Base-by-base conservation (phyloP, 1,140 invertebrate species). In the Bombus affinis region DNA sequence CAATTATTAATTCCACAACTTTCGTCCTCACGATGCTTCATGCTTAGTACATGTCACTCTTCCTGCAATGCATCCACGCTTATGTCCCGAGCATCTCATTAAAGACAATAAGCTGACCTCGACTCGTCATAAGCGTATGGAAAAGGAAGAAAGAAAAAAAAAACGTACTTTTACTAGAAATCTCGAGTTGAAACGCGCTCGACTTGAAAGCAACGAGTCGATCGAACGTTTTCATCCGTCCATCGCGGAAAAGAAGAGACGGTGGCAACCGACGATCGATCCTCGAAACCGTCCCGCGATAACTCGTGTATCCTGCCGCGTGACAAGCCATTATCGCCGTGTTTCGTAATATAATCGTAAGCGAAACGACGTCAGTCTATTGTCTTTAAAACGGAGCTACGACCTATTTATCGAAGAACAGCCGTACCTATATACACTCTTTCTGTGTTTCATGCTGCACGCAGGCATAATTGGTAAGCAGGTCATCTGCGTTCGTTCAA, bases 381-480 rank as follows among this genome's bases (percentile, higher is more conserved):
- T 90, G 89, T 88, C 82, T 88, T 88, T 85, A 80, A 85, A 89
- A 90, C 75, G 83, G 70, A 77, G 83, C 75, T 79, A 86, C 83
- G 87, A 91, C 89, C 86, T 81, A 92, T 79, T 91, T 83, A 88
- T 74, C 82, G 53, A 68, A n/a, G 42, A 76, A 74, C 80, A 82
- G 68, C 75, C 87, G n/a, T 89, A 79, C 74, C 78, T 81, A 88
- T 79, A 80, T 89, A 77, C 66, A 72, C 59, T 74, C 88, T 94
- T 92, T 93, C 88, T 92, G n/a, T 94, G 92, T 95, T 94, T 92
- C 93, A 94, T 91, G 94, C 93, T 76, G 91, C 92, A 76, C 89
- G 87, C 91, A 94, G 95, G 94, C 95, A 95, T 91, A 94, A 95
- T 93, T 95, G 94, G 94, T 95, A 92, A 95, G 93, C 91, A 92